Evolutionary conservation across 1,140 invertebrate species (phyloP).

Genomic region (Lepidurus apus): DNA sequence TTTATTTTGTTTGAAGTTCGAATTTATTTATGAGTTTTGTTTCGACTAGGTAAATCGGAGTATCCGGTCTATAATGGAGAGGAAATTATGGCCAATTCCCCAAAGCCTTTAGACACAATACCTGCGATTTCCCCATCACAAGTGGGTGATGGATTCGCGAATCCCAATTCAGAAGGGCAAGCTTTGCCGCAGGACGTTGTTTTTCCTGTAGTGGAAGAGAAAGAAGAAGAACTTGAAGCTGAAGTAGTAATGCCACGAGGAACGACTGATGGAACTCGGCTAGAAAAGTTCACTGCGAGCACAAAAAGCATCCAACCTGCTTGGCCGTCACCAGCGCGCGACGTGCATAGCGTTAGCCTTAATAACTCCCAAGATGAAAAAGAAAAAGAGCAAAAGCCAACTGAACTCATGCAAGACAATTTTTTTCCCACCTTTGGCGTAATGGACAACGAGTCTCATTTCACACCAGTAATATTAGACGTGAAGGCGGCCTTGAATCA

Average conservation of each 20-base stretch:
- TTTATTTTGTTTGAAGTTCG: not conserved
- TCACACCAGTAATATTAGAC: not conserved
- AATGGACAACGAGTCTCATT: not conserved
- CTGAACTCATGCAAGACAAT: not conserved
- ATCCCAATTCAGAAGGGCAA: not conserved
- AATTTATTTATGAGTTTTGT: not conserved
- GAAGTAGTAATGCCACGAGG: slow-evolving; percentile 9
- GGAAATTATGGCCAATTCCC: not conserved
- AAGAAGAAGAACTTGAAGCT: not conserved
- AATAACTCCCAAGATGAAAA: not conserved
- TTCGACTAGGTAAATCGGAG: not conserved
- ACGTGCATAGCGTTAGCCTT: not conserved
- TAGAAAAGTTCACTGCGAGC: slow-evolving; percentile 7
- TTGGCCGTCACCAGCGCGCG: not conserved
- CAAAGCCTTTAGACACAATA: not conserved
- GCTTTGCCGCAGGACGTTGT: not conserved
- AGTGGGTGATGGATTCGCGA: not conserved
- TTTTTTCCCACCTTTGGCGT: not conserved
- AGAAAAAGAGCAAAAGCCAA: not conserved
- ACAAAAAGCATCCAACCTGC: not conserved
- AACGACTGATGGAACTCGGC: not conserved
- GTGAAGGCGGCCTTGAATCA: not conserved
- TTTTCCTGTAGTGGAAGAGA: not conserved
- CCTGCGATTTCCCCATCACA: not conserved
- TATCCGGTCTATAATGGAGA: slow-evolving; percentile 3